Conservation (phyloP, 2,888 invertebrate species). For the Phasia obesa region DNA sequence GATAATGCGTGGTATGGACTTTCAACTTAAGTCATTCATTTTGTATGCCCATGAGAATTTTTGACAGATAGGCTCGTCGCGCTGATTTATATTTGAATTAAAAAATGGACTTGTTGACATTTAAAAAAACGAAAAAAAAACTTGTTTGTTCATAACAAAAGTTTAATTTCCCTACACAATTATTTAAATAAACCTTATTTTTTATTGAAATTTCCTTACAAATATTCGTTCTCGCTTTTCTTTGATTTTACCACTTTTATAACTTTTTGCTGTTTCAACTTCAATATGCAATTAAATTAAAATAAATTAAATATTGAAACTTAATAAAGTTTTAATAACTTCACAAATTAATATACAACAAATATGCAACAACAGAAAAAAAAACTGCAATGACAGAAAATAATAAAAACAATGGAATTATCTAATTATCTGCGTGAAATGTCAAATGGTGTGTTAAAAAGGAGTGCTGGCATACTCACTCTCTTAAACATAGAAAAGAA, state of each 20-base stretch:
- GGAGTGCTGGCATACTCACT: conserved; percentile 53
- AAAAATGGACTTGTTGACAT: no score
- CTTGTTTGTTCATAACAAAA: no score
- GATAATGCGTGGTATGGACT: no score
- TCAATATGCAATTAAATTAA: not conserved
- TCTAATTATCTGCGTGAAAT: conserved; percentile 47
- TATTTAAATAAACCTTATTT: no score
- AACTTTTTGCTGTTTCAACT: not conserved
- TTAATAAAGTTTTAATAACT: conserved; percentile 32
- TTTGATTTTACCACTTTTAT: not conserved
- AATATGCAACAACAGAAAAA: not conserved
- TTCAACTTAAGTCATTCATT: no score
- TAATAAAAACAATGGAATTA: conserved; percentile 23
- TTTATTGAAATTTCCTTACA: no score
- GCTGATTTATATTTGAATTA: no score
- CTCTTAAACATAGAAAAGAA: not conserved
- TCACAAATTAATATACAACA: conserved; percentile 17
- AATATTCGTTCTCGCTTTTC: no score
- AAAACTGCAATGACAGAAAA: not conserved
- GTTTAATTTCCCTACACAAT: no score
- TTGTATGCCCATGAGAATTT: no score
- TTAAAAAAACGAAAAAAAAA: no score
- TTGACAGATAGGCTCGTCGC: no score
- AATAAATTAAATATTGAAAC: conserved; percentile 32
- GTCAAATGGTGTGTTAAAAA: conserved; percentile 62